Base-by-base conservation (phyloP, 1,140 invertebrate species). In the Grapholita molesta region DNA sequence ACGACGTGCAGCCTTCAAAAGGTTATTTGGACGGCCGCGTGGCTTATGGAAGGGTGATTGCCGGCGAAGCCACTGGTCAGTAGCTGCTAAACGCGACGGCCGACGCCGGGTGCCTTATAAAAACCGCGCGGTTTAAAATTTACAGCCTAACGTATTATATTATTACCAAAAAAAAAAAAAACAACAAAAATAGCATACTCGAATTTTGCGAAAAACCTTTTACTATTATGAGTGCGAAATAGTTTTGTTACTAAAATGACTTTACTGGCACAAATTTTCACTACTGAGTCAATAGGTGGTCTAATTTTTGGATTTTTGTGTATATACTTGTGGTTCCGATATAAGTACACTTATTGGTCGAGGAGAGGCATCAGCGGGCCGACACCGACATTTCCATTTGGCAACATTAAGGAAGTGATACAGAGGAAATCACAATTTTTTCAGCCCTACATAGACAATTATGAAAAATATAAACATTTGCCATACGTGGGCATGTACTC, bases 351-450 rank as follows among this genome's bases (percentile, higher is more conserved):
- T 0, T 92, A 92, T 70, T 92, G 92, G 92, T 66, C 76, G 30
- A 84, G 77, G 67, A 78, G 68, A 69, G 90, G 90, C 1, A 83
- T 93, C 1, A 70, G 79, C 18, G 77, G 79, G 28, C 90, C 89
- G 0, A 79, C 88, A 30, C 90, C 93, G 0, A 71, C 73, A 2
- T 82, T 93, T 25, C 85, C 91, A 5, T 90, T 88, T 38, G 94
- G 94, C 0, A 92, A 94, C 75, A 77, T 93, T 4, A 72, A 77
- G 28, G 80, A 89, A 57, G 79, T 93, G 1, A 72, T 94, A 3
- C 74, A 72, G 38, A 80, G 87, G 28, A 88, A 80, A 70, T 70
- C 77, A 18, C 86, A 89, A 42, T 90, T 91, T 57, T 90, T 90
- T 55, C 80, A 90, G 68, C 81, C 85, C 0, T 91, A 89, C 69